These are phyloP conservation scores for Fratercula arctica DNA, from an alignment of 2,797 vertebrate genomes.

Conservation along the genomic window DNA sequence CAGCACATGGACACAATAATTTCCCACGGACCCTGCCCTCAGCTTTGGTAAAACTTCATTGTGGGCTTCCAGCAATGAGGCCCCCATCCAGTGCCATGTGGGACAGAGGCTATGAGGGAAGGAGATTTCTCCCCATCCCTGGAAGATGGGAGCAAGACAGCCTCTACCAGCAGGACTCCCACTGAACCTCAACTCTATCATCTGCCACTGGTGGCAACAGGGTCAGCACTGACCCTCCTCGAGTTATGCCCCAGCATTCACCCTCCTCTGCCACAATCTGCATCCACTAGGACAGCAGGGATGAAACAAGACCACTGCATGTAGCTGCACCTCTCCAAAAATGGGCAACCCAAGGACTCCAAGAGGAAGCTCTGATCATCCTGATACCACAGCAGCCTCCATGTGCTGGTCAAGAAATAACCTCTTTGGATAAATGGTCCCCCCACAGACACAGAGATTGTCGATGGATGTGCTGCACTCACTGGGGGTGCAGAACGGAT, in stretches of 20 bases:
- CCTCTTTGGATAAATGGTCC: not conserved
- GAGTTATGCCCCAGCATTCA: not conserved
- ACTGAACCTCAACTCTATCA: not conserved
- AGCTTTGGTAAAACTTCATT: not conserved
- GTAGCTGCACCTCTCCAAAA: not conserved
- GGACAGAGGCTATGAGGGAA: not conserved
- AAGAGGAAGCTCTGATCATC: not conserved
- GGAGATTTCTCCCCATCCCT: not conserved
- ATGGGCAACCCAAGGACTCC: not conserved
- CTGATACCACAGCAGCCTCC: not conserved
- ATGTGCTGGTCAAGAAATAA: not conserved
- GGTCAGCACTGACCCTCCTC: not conserved
- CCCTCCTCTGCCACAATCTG: not conserved
- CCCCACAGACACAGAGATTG: not conserved
- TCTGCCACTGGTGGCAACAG: not conserved
- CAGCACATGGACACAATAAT: not conserved
- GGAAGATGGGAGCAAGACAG: not conserved
- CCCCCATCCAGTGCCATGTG: too few species aligned
- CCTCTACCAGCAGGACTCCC: not conserved
- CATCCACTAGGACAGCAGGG: not conserved
- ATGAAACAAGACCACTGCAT: not conserved
- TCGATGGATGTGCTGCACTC: not conserved
- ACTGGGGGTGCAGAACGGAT: not conserved
- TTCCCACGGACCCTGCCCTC: not conserved
- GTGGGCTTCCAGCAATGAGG: not conserved